phyloP scores from a whole-genome alignment of 2,888 invertebrate species.

The Rhagonycha lutea region DNA sequence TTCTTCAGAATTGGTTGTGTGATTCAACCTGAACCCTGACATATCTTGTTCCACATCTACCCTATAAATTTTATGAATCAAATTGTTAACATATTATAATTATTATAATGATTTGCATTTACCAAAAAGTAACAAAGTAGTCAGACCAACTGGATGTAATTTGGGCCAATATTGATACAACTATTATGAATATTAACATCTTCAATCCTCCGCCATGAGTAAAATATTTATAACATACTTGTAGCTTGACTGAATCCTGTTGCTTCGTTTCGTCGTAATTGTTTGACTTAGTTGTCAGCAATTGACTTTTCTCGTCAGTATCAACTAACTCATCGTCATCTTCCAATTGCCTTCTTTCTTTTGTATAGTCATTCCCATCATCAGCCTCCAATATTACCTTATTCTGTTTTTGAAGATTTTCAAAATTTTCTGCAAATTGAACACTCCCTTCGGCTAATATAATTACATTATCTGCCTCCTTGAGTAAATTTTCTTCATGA shows the following conservation, averaged over 20 bases:
- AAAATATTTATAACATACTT: slow-evolving; percentile 40
- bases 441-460: slow-evolving; percentile 60
- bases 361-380: slow-evolving; percentile 46
- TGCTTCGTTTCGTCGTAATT: slow-evolving; percentile 39
- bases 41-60: slow-evolving; percentile 32
- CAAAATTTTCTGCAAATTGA: slow-evolving; percentile 58
- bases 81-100: neutral
- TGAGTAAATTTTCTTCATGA: slow-evolving; percentile 67
- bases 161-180: slow-evolving; percentile 36
- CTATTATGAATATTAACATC: slow-evolving; percentile 28
- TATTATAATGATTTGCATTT: neutral
- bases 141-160: slow-evolving; percentile 35
- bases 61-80: slow-evolving; percentile 17
- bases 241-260: slow-evolving; percentile 36
- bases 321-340: slow-evolving; percentile 14
- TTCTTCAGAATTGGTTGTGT: slow-evolving; percentile 21
- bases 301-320: slow-evolving; percentile 1
- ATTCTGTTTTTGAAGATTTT: slow-evolving; percentile 2
- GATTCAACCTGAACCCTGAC: slow-evolving; percentile 18
- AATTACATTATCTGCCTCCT: slow-evolving; percentile 57
- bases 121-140: slow-evolving; percentile 35
- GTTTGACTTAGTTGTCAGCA: neutral
- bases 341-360: slow-evolving; percentile 1
- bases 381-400: slow-evolving; percentile 37
- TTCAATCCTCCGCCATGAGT: slow-evolving; percentile 37